Evolutionary conservation across 1,140 invertebrate species (phyloP), one percentile per base, ranked within the genome.

Genomic region (Drosophila lowei): DNA sequence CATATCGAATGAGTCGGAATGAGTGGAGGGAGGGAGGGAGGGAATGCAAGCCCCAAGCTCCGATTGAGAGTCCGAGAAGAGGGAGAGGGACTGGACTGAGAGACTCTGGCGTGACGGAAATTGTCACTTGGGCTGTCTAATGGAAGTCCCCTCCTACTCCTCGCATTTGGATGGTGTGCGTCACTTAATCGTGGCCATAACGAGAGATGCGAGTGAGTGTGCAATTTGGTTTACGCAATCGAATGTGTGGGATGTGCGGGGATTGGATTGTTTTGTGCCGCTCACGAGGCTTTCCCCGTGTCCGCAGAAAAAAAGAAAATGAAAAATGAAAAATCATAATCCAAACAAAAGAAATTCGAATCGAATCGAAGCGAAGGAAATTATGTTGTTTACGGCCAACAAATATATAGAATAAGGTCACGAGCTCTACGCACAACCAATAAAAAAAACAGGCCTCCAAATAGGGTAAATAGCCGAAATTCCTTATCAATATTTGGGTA

Each of bases 401-500:
- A 41, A 67, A 47, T 54, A 68, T 68, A 34, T 68, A 57, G 65
- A 68, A 49, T 38, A 38, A 38, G 34, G 34, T 38, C 34, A 38
- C 34, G 34, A 38, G 34, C 2, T 25, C 23, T 25, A 25, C 23
- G 23, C 23, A 25, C 4, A 38, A 13, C 42, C 63, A 68, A 25
- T 25, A 25, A 56, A 49, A 68, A 34, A 38, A 13, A 1, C 34
- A 34, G 44, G 34, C 18, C 64, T 57, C 16, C 34, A 6, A 30
- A 34, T n/a, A 48, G 30, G 55, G 43, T 42, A 64, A 68, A 68
- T 64, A 60, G 8, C 38, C 38, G 71, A 47, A 47, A 30, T 16
- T 30, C 4, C 54, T 71, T 71, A 71, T 71, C 67, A 71, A 71
- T 71, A 71, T 71, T 71, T 53, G 67, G n/a, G 66, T 71, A 71